Evolutionary conservation across 2,113 vertebrate genomes (phyloP).

Genomic region (Galeopterus variegatus): DNA sequence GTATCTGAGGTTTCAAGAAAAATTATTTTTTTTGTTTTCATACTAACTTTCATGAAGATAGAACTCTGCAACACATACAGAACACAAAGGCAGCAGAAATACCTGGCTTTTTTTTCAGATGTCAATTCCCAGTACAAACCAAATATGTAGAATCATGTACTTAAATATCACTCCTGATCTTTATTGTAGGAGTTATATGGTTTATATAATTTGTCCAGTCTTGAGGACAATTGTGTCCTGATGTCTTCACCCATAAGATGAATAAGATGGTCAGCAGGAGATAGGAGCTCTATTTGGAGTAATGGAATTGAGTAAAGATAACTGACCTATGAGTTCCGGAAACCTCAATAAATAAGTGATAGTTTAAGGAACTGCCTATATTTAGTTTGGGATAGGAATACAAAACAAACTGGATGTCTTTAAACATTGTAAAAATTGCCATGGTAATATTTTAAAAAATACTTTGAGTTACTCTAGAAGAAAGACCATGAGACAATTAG

Average conservation of each 20-base stretch:
- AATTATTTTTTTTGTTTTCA: neutral
- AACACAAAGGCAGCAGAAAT: neutral
- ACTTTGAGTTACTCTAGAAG: neutral
- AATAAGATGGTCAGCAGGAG: neutral
- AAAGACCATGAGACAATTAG: neutral
- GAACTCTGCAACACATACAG: neutral
- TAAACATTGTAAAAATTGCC: neutral
- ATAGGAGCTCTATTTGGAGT: neutral
- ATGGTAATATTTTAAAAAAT: neutral
- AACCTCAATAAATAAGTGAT: neutral
- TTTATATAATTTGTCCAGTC: neutral
- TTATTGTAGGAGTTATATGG: neutral
- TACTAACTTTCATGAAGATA: neutral
- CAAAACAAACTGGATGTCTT: neutral
- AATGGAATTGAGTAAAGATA: neutral
- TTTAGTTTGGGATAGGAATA: neutral
- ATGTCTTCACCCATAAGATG: neutral
- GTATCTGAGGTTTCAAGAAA: neutral
- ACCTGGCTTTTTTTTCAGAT: neutral
- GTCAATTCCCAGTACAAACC: neutral
- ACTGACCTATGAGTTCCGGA: neutral
- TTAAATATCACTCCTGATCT: neutral
- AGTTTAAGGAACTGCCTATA: neutral
- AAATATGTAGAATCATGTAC: neutral
- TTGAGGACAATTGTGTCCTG: neutral